Evolutionary conservation across 1,140 invertebrate species (phyloP), one percentile per base, ranked within the genome.

Genomic region (Melanaphis sacchari): DNA sequence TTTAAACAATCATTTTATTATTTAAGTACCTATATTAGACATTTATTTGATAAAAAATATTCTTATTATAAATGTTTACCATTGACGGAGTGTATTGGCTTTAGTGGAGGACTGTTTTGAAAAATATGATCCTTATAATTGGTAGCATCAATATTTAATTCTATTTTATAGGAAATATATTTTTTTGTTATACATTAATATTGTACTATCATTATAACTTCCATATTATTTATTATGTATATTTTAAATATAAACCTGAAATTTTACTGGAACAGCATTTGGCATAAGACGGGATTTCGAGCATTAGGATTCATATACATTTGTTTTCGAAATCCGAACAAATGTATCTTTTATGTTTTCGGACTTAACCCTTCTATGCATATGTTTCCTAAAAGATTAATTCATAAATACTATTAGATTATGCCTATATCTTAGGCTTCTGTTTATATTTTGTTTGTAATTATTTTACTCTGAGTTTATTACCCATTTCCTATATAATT

Each of bases 291-390:
- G 36, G n/a, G 76, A 40, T 82, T 82, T 82, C 36, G 76, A 82
- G 38, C 36, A 82, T 38, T 40, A 8, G 76, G 6, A 82, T 82
- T 82, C 36, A 82, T 82, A 38, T 82, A 82, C 81, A 82, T 82
- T 82, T 82, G 38, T 82, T 40, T 82, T 82, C 7, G 36, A 82
- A 82, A 82, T 82, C 81, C 21, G 81, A 82, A 82, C 81, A 82
- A 38, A 82, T 82, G 38, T 26, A 40, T 82, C 81, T 82, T 40
- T 9, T 82, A 40, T 82, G 18, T 24, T 24, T 82, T 82, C 36
- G 22, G 38, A 82, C 21, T 82, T 38, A 82, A 82, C 21, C 81
- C 81, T 82, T 82, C 36, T 40, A 82, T 40, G 38, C 38, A 24
- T 82, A 82, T 82, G 21, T 82, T 82, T 38, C 81, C 36, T 82